These are phyloP conservation scores for Atrina japonica DNA, from an alignment of 2,888 invertebrate species.

Conservation along the genomic window DNA sequence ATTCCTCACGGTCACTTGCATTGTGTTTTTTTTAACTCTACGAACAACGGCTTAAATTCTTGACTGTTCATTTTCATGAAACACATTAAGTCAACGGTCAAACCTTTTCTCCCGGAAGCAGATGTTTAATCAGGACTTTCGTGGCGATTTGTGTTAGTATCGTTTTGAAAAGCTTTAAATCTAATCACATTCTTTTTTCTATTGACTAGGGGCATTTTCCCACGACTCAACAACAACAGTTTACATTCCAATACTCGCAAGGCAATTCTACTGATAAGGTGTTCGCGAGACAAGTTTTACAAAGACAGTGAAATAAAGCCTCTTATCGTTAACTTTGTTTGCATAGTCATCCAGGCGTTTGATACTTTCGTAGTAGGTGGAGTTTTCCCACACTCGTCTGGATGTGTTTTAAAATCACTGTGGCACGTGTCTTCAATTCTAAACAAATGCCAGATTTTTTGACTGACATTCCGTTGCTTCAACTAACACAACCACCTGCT, in stretches of 20 bases:
- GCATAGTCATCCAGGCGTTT: conserved; percentile 40
- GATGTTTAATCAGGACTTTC: conserved; percentile 12
- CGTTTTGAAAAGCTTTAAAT: conserved; percentile 39
- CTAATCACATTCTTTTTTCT: conserved; percentile 43
- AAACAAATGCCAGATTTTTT: conserved; percentile 51
- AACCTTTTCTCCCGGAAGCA: not conserved
- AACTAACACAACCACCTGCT: conserved; percentile 49
- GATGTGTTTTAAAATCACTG: conserved; percentile 58
- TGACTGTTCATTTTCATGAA: too few species aligned
- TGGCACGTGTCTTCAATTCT: conserved; percentile 65
- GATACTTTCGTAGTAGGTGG: conserved; percentile 55
- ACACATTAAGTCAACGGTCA: too few species aligned
- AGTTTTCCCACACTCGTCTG: conserved; percentile 75
- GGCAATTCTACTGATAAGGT: conserved; percentile 42
- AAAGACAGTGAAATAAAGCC: conserved; percentile 35
- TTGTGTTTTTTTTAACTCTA: too few species aligned
- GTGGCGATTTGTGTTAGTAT: conserved; percentile 26
- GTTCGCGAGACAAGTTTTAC: conserved; percentile 45
- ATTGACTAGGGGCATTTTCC: conserved; percentile 47
- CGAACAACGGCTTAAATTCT: too few species aligned
- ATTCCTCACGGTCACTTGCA: too few species aligned
- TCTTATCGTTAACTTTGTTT: conserved; percentile 44
- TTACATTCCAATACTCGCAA: conserved; percentile 44
- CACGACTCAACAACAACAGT: conserved; percentile 42
- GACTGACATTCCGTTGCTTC: conserved; percentile 62